Evolutionary conservation across 2,797 vertebrate genomes (phyloP), one percentile per base, ranked within the genome.

Genomic region (Brotula barbata): DNA sequence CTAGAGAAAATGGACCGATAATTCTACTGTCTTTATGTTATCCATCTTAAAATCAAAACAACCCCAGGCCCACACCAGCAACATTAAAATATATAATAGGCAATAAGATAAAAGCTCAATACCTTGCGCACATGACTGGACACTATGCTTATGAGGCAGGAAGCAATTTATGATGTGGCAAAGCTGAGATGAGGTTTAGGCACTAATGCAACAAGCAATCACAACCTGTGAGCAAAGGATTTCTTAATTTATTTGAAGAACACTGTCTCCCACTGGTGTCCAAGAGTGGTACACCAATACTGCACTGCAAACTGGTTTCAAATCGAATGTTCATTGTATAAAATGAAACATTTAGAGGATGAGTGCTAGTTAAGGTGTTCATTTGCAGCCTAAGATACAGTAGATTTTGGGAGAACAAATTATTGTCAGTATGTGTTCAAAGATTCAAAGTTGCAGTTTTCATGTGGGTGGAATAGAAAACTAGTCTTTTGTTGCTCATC

Each of bases 221-320:
- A 52, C 33, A 66, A 48, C 31, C 58, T 51, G 57, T 43, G 22
- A 34, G 39, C 59, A 8, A 3, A 1, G 39, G 14, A 48, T 63
- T 33, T 20, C 3, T 47, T 5, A 7, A 36, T 25, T 17, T 9
- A 28, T 36, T 48, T 25, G 56, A 21, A 54, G 58, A 50, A 23
- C 36, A 23, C 48, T 86, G 74, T 40, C 68, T 74, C 85, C 87
- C 75, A 78, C 89, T 87, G 46, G 66, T 85, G 89, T 60, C 50
- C 12, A 34, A 49, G 3, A 60, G 37, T 16, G 46, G 54, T 21
- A 87, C 51, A 57, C 47, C 63, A 66, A 15, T 7, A 19, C 16
- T 37, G 25, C 9, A 0, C 19, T 34, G 50, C 44, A 34, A 37
- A 54, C 25, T 12, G 6, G 4, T n/a, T n/a, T n/a, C n/a, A n/a